These are phyloP conservation scores for Drosophila silvestris DNA, from an alignment of 2,888 invertebrate species.

Conservation along the genomic window DNA sequence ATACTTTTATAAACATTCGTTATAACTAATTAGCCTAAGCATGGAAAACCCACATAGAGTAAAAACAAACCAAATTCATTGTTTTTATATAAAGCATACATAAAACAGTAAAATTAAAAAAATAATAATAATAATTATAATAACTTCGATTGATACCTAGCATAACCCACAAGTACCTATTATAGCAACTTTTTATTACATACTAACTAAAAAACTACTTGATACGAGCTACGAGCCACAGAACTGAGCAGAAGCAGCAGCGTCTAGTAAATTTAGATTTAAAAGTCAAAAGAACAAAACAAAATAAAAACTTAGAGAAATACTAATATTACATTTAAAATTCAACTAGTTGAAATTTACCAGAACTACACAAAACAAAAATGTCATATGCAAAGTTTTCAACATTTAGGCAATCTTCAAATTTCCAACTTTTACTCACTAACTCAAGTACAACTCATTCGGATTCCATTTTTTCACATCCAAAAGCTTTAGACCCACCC, in stretches of 20 bases:
- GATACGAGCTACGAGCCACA: constrained; percentile 79
- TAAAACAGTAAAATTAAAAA: constrained; percentile 6
- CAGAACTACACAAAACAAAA: constrained; percentile 13
- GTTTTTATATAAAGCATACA: constrained; percentile 59
- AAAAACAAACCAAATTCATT: constrained; percentile 42
- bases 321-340: constrained; percentile 46
- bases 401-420: constrained; percentile 23
- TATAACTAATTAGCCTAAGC: constrained; percentile 36
- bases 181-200: constrained; percentile 75
- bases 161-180: constrained; percentile 78
- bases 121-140: constrained; percentile 11
- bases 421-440: background rate
- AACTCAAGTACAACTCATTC: constrained; percentile 21
- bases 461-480: constrained; percentile 29
- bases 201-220: constrained; percentile 64
- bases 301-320: constrained; percentile 35
- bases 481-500: constrained; percentile 42
- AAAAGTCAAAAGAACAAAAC: constrained; percentile 24
- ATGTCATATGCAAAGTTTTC: constrained; percentile 32
- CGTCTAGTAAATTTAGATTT: constrained; percentile 55
- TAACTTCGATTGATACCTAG: constrained; percentile 67
- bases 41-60: constrained; percentile 28
- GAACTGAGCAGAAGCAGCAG: constrained; percentile 71
- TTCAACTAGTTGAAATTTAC: constrained; percentile 52
- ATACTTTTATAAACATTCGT: constrained; percentile 70